A percentile compares a stretch with the other conserved stretches of the same genome.
phyloP scores from a whole-genome alignment of 2,113 vertebrate genomes.

The Perca fluviatilis region DNA sequence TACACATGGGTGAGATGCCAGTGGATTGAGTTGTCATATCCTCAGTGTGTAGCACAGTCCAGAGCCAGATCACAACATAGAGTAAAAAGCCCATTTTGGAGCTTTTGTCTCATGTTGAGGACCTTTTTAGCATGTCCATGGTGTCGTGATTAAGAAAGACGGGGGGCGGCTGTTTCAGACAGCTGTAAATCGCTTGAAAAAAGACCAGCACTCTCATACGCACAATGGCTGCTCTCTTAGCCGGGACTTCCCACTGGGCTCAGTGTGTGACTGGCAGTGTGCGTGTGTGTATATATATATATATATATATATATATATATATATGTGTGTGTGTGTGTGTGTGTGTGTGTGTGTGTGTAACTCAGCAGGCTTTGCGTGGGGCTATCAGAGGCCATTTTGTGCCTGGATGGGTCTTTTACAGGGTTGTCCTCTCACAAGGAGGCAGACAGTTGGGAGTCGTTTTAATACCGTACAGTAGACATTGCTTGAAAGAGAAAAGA shows the following conservation, averaged over 20 bases:
- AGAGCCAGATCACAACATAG: conserved; percentile 59
- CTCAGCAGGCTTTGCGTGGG: conserved; percentile 46
- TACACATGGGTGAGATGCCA: conserved; percentile 21
- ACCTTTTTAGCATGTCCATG: conserved; percentile 82
- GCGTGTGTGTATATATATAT: background rate
- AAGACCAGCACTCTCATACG: conserved; percentile 63
- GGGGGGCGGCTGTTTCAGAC: conserved; percentile 63
- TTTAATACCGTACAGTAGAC: conserved; percentile 50
- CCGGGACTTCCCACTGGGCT: conserved; percentile 73
- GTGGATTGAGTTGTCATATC: conserved; percentile 68
- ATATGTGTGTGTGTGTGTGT: background rate
- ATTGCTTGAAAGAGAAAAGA: conserved; percentile 23
- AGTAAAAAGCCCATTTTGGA: conserved; percentile 67
- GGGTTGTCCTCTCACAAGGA: conserved; percentile 55
- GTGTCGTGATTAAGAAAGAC: conserved; percentile 70
- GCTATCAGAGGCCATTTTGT: conserved; percentile 70
- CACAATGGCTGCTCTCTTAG: conserved; percentile 79
- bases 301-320: no score
- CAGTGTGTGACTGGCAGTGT: conserved; percentile 53
- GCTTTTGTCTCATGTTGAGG: conserved; percentile 73
- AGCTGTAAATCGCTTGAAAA: conserved; percentile 78
- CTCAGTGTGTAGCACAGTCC: conserved; percentile 47
- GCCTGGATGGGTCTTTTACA: conserved; percentile 60
- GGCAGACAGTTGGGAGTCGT: conserved; percentile 51
- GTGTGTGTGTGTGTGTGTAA: conserved; percentile 34